Base-by-base conservation (phyloP, 2,797 vertebrate species). In the Gallinago nigripennis region DNA sequence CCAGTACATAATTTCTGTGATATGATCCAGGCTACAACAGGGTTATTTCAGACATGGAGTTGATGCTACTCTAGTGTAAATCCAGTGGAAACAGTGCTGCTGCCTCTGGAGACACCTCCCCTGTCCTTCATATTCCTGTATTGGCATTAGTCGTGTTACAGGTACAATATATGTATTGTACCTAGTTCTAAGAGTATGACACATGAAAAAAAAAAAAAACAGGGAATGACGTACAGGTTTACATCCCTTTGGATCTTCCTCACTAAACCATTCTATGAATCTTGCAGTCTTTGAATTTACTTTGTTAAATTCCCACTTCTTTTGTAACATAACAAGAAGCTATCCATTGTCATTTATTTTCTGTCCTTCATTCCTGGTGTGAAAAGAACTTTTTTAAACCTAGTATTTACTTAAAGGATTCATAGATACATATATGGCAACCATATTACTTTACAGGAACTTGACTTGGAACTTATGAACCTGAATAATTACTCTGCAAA, bases 91-190 rank as follows among this genome's bases (percentile, higher is more conserved):
- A 54, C 4, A 41, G 17, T 2, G 1, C 41, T 69, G 8, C 12
- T 3, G 0, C 24, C 12, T 56, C 13, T n/a, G 45, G 4, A n/a
- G 7, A 57, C 13, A 70, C 4, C 37, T 65, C 2, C 0, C 19
- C 20, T 35, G 16, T 43, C 20, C 10, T 53, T 20, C 46, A 43
- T 10, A 9, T 45, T 8, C 11, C 30, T 18, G 6, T 23, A 13
- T 1, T 9, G 37, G 15, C 25, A 33, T 33, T 35, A 23, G 8
- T 50, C 17, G 12, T 10, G 6, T 35, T 33, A 16, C 19, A 72
- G 20, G 15, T 12, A 31, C 31, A 50, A 10, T 2, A 46, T 30
- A 37, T 6, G 11, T 28, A 39, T 39, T 39, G 39, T 39, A 39
- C 39, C 39, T 39, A 12, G 14, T 16, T 65, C 21, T 5, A 48